Evolutionary conservation across 1,140 invertebrate genomes (phyloP), one percentile per base, ranked within the genome.

Genomic region (Panonychus citri): DNA sequence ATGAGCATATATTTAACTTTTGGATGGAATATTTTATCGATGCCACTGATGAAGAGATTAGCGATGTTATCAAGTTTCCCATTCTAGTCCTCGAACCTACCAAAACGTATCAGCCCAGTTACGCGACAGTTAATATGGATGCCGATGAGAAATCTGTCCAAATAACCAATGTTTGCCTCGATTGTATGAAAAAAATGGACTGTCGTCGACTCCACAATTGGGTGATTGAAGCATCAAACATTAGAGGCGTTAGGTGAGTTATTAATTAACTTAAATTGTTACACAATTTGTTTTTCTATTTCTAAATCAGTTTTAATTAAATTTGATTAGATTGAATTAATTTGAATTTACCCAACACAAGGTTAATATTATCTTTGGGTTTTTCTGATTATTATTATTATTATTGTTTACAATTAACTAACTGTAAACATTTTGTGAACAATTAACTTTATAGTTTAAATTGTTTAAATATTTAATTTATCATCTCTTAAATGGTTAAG

Each of bases 1-100:
- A 89, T 68, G 82, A 88, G 37, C 78, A 87, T 70, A 75, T 93
- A 2, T 95, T 95, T 69, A 76, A 80, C 62, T 98, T 97, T 71
- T 99, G 93, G 91, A 89, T 94, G 77, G 94, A 99, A 64, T 97
- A 93, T 72, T 97, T 99, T 69, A 76, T 87, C 5, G 91, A 94
- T 71, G 89, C 90, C 3, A 89, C 82, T 21, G 83, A 83, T 66
- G 73, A 74, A 25, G 78, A 81, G 63, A 76, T 80, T 59, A 78
- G 78, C 50, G 80, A 85, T 68, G 79, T 75, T 60, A 89, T 91
- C 58, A 71, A 86, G 62, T 91, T 91, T 77, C 87, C 88, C 48
- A 84, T 83, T 39, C 71, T 96, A 24, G 81, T 98, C 62, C 71
- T 93, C 55, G 94, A 98, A 72, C 86, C 88, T 25, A 85, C 81